Base-by-base conservation (phyloP, 2,888 invertebrate genomes). In the Sphaeridia pumilis region DNA sequence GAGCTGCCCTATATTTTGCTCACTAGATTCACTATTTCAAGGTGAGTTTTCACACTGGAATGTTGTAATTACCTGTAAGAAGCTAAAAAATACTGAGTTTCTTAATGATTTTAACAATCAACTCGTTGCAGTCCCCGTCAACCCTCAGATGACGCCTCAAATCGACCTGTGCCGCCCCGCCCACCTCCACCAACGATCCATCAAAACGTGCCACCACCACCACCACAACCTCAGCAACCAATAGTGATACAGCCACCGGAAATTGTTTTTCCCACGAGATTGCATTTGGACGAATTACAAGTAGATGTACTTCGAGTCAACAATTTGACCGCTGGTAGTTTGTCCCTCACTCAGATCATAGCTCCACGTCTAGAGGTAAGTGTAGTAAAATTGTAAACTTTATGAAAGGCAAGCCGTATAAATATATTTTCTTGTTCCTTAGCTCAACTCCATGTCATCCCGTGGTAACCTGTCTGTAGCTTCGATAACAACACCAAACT, bases 261-360 rank as follows among this genome's bases (percentile, higher is more conserved):
- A 47, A 55, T 60, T 14, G 44, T 55, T 41, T 63, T 63, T 43
- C 65, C 65, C 5, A 58, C 56, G 20, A 46, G 61, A 35, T 46
- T 65, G 34, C 63, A 60, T 46, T 54, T 65, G 27, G 58, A 63
- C 34, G 60, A 65, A 48, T 52, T 65, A 51, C 63, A 63, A 57
- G 65, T 65, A 27, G 60, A 65, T 53, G 53, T 63, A 26, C 57
- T 65, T 24, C 54, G 61, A 55, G 63, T 63, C 22, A 61, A 61
- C 46, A 61, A 65, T 41, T 50, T 65, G 35, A 55, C 54, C 36
- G 65, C 65, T 24, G 56, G 55, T 27, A 57, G 55, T 42, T 56
- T 63, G 14, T 58, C 54, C 7, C 26, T 63, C 21, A 57, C 60
- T 10, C 56, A 60, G 45, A 50, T 65, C 5, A 54, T 57, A 31